Evolutionary conservation across 2,888 invertebrate genomes (phyloP), one percentile per base, ranked within the genome.

Genomic region (Molorchus minor): DNA sequence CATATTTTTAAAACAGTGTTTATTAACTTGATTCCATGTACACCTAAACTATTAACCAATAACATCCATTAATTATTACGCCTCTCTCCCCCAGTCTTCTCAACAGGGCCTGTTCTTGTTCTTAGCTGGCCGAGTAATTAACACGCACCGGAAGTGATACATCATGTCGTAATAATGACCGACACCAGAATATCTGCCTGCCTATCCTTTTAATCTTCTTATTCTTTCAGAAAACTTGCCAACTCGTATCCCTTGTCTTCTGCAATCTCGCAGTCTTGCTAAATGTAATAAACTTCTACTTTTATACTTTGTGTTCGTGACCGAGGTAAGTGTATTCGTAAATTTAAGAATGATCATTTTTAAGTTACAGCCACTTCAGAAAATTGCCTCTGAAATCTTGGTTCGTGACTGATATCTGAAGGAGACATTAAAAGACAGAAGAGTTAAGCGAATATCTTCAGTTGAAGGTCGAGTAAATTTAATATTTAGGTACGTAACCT

Each of bases 121-220:
- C 75, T 73, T 62, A 60, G 71, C 74, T 71, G 74, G 75, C 68
- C 73, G 71, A 75, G 77, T 76, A 79, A 79, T 79, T 79, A 79
- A 78, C 76, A 73, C 74, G 72, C 77, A 77, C 79, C 79, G 80
- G 80, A 80, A 80, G 77, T 76, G 79, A 80, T 80, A 78, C 73
- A 78, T 80, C 80, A 80, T 79, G 78, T 75, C 73, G 77, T 78
- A 79, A 80, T 79, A 79, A 79, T 79, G 79, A 79, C 79, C 79
- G 77, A 76, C 78, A 77, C 76, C 73, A 76, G 77, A 78, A 79
- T 78, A 77, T 77, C 74, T 71, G 61, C 58, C 47, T 65, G 62
- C 56, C 58, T 61, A 58, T 66, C 54, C 63, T 67, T 64, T 66
- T 64, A 61, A 61, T 71, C 63, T 64, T 67, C 67, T 65, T 67